Evolutionary conservation across 2,888 invertebrate species (phyloP).

Genomic region (Apotomis turbidana): DNA sequence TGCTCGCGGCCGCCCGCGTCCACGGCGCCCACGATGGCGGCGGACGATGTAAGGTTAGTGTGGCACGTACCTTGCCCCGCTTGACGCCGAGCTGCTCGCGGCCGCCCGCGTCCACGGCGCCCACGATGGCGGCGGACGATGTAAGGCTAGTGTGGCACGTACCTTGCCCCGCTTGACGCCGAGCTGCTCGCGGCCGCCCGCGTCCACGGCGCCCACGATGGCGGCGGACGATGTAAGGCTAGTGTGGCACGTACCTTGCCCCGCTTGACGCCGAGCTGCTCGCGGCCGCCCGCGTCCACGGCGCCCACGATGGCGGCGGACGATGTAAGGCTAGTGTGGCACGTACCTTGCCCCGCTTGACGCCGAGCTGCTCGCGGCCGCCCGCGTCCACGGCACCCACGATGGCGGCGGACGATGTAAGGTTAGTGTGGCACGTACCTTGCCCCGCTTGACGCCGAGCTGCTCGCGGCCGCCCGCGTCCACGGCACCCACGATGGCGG

Average conservation of each 20-base stretch:
- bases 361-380: slow-evolving; percentile 73
- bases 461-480: slow-evolving; percentile 80
- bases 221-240: slow-evolving; percentile 58
- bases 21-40: slow-evolving; percentile 78
- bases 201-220: slow-evolving; percentile 81
- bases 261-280: slow-evolving; percentile 68
- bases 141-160: slow-evolving; percentile 2
- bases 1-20: slow-evolving; percentile 80
- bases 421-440: slow-evolving; percentile 53
- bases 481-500: slow-evolving; percentile 78
- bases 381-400: slow-evolving; percentile 82
- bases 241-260: slow-evolving; percentile 63
- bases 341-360: slow-evolving; percentile 69
- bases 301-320: slow-evolving; percentile 78
- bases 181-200: slow-evolving; percentile 73
- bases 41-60: slow-evolving; percentile 51
- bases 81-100: slow-evolving; percentile 70
- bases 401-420: slow-evolving; percentile 64
- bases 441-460: slow-evolving; percentile 67
- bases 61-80: slow-evolving; percentile 66
- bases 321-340: slow-evolving; percentile 27
- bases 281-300: slow-evolving; percentile 79
- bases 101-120: slow-evolving; percentile 81
- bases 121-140: slow-evolving; percentile 71
- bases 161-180: slow-evolving; percentile 73